phyloP scores from a whole-genome alignment of 2,113 vertebrate genomes.

The Callionymus lyra region DNA sequence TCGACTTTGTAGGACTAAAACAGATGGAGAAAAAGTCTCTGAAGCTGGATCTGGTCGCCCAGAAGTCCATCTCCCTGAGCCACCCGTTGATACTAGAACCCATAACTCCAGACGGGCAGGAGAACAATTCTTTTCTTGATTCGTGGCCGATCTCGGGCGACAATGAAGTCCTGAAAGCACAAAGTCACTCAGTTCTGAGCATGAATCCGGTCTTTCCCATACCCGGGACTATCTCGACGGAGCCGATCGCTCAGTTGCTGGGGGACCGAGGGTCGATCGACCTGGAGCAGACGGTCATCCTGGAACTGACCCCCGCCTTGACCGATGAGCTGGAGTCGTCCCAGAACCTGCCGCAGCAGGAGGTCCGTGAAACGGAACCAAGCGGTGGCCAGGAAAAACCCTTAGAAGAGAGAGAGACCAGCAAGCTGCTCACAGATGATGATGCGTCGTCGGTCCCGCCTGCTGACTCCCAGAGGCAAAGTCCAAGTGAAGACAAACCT shows the following conservation, averaged over 20 bases:
- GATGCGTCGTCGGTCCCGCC: conserved; percentile 18
- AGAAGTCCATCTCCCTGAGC: conserved; percentile 33
- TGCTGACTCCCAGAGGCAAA: conserved; percentile 8
- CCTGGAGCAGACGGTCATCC: conserved; percentile 47
- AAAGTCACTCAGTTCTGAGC: conserved; percentile 17
- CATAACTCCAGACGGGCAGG: conserved; percentile 50
- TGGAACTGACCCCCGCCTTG: conserved; percentile 53
- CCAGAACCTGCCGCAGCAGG: conserved; percentile 20
- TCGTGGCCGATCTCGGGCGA: conserved; percentile 22
- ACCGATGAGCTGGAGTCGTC: conserved; percentile 41
- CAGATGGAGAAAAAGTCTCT: conserved; percentile 11
- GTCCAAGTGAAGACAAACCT: conserved; percentile 3
- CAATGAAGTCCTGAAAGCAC: conserved; percentile 20
- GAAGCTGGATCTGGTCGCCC: conserved; percentile 20
- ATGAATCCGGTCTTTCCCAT: conserved; percentile 34
- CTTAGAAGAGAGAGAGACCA: conserved; percentile 3
- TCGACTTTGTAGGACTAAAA: conserved; percentile 34
- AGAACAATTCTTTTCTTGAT: conserved; percentile 33
- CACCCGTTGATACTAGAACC: conserved; percentile 55
- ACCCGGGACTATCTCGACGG: conserved; percentile 5
- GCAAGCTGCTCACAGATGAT: conserved; percentile 9
- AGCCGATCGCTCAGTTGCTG: conserved; percentile 24
- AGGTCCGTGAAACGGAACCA: conserved; percentile 20
- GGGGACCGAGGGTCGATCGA: conserved; percentile 21
- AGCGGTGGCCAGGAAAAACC: conserved; percentile 23